A percentile compares a stretch with the other conserved stretches of the same genome.
These are phyloP conservation scores for Melipona quadrifasciata DNA, from an alignment of 1,140 invertebrate genomes.

Conservation along the genomic window DNA sequence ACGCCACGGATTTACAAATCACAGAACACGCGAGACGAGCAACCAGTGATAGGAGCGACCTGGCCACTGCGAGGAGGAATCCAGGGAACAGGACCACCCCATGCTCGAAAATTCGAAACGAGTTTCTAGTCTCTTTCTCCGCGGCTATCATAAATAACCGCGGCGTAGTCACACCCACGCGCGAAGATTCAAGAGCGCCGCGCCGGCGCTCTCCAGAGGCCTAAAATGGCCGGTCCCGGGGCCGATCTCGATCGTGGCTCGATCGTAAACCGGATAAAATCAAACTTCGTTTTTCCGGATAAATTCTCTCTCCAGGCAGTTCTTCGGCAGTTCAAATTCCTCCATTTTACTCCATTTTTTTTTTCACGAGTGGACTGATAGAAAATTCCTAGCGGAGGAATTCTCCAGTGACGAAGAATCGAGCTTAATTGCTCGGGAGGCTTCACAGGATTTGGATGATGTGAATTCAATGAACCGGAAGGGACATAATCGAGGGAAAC, in stretches of 20 bases:
- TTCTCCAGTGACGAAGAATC: no score
- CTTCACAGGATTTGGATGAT: no score
- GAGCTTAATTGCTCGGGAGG: no score
- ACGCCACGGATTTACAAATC: slow-evolving; percentile 3
- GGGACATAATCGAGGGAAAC: no score
- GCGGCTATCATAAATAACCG: slow-evolving; percentile 60
- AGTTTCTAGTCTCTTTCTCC: slow-evolving; percentile 39
- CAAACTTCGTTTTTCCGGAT: no score
- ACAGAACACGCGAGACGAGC: background rate
- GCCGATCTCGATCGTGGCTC: background rate
- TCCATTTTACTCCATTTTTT: no score
- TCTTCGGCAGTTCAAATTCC: no score
- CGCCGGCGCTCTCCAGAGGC: background rate
- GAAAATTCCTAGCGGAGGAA: no score
- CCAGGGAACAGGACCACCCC: slow-evolving; percentile 43
- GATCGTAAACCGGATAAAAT: no score
- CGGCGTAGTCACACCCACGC: slow-evolving; percentile 59
- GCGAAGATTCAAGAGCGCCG: slow-evolving; percentile 4
- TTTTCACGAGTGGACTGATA: no score
- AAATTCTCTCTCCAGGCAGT: no score
- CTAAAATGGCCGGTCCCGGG: background rate
- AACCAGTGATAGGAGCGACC: background rate
- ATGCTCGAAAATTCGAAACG: slow-evolving; percentile 50
- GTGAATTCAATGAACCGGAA: no score
- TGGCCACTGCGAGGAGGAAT: slow-evolving; percentile 10